These are phyloP conservation scores for Drosophila athabasca DNA, from an alignment of 1,140 invertebrate genomes.

Conservation along the genomic window DNA sequence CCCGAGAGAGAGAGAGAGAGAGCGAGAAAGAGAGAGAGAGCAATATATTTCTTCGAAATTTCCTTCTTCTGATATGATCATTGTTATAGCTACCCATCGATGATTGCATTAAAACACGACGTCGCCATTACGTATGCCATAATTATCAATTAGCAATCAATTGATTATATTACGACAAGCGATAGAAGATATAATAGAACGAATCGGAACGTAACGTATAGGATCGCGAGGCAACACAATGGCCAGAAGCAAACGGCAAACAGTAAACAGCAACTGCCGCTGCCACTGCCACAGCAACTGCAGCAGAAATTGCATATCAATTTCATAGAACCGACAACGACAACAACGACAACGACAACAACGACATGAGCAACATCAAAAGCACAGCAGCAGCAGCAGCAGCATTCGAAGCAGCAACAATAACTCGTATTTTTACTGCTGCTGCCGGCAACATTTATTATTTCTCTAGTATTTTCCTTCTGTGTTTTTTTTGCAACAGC, in stretches of 20 bases:
- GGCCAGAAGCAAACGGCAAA: constrained; percentile 19
- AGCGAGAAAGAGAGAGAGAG: too few species aligned
- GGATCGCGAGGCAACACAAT: constrained; percentile 27
- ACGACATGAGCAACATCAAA: constrained; percentile 17
- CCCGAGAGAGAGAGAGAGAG: too few species aligned
- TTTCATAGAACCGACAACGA: constrained; percentile 21
- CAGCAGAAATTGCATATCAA: constrained; percentile 56
- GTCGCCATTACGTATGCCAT: constrained; percentile 57
- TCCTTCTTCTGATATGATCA: not conserved
- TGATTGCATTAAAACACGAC: constrained; percentile 17
- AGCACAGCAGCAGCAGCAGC: constrained; percentile 34
- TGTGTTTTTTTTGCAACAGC: constrained; percentile 26
- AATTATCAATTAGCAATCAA: constrained; percentile 82
- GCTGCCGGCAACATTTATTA: constrained; percentile 48
- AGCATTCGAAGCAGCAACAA: constrained; percentile 35
- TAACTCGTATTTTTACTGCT: constrained; percentile 61
- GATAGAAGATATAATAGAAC: constrained; percentile 39
- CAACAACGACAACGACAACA: constrained; percentile 4
- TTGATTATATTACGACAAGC: constrained; percentile 63
- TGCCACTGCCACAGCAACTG: constrained; percentile 11
- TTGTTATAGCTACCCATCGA: not conserved
- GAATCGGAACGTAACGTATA: constrained; percentile 7
- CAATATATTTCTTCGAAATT: not conserved
- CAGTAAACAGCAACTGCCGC: constrained; percentile 5
- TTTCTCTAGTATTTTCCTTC: constrained; percentile 16